Percentiles rank a stretch among this genome's conserved stretches.
Conservation (phyloP, 2,797 vertebrate species). For the Carapus acus region DNA sequence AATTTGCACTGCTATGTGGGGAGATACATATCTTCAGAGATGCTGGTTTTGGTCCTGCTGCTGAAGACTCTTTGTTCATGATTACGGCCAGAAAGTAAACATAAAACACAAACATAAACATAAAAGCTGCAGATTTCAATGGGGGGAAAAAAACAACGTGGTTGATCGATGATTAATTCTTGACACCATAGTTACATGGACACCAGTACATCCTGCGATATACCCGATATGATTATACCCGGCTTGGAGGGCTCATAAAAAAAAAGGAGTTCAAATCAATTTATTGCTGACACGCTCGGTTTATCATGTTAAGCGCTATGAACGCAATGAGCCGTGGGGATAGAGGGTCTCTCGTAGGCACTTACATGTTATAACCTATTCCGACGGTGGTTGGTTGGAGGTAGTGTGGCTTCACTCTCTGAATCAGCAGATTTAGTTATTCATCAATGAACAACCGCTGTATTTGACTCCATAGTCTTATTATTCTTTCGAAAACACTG, state of each 20-base stretch:
- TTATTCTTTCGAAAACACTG: too few species aligned
- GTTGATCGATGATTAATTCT: slow-evolving; percentile 31
- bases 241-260: slow-evolving; percentile 39
- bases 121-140: too few species aligned
- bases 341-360: slow-evolving; percentile 13
- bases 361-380: slow-evolving; percentile 9
- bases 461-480: too few species aligned
- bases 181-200: slow-evolving; percentile 25
- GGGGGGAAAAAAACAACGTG: too few species aligned
- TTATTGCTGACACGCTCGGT: slow-evolving; percentile 29
- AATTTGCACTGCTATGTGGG: slow-evolving; percentile 18
- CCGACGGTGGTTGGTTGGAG: background rate
- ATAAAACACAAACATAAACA: too few species aligned
- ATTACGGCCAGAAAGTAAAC: too few species aligned
- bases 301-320: slow-evolving; percentile 44
- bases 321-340: slow-evolving; percentile 26
- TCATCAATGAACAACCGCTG: too few species aligned
- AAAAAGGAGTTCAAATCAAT: slow-evolving; percentile 24
- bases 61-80: background rate
- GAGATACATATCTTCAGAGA: slow-evolving; percentile 7
- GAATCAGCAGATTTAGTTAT: slow-evolving; percentile 22
- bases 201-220: too few species aligned
- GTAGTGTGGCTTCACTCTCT: slow-evolving; percentile 15
- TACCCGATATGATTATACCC: too few species aligned
- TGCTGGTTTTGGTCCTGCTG: background rate